A percentile compares a stretch with the other conserved stretches of the same genome.
Conservation (phyloP, 2,888 invertebrate species). For the Synergus gifuensis region DNA sequence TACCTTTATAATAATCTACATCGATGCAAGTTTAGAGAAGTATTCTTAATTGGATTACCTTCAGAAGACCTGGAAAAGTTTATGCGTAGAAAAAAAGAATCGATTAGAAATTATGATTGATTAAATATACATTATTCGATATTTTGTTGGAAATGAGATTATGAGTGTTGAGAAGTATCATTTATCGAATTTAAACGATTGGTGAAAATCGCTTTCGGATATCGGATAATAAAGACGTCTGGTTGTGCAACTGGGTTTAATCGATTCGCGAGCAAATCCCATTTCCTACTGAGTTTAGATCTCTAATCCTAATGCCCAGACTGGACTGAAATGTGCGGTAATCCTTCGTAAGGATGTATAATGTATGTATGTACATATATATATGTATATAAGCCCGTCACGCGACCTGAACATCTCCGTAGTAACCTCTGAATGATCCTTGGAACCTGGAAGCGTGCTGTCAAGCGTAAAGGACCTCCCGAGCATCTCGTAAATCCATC, state of each 20-base stretch:
- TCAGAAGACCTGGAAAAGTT: background rate
- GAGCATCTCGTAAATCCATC: constrained; percentile 50
- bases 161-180: background rate
- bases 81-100: background rate
- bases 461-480: constrained; percentile 48
- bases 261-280: background rate
- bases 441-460: constrained; percentile 43
- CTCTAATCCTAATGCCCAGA: constrained; percentile 51
- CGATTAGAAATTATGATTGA: background rate
- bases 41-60: background rate
- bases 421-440: constrained; percentile 45
- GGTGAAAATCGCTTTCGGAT: constrained; percentile 5
- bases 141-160: background rate
- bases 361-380: background rate
- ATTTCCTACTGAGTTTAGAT: constrained; percentile 33
- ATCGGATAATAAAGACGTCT: constrained; percentile 7
- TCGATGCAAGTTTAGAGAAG: background rate
- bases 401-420: constrained; percentile 42
- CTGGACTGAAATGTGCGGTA: constrained; percentile 44
- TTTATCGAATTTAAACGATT: background rate
- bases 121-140: background rate
- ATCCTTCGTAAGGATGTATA: constrained; percentile 4
- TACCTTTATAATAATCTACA: background rate
- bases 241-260: background rate
- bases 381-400: constrained; percentile 48